Conservation (phyloP, 2,113 vertebrate species). For the Grammomys dolichurus region DNA sequence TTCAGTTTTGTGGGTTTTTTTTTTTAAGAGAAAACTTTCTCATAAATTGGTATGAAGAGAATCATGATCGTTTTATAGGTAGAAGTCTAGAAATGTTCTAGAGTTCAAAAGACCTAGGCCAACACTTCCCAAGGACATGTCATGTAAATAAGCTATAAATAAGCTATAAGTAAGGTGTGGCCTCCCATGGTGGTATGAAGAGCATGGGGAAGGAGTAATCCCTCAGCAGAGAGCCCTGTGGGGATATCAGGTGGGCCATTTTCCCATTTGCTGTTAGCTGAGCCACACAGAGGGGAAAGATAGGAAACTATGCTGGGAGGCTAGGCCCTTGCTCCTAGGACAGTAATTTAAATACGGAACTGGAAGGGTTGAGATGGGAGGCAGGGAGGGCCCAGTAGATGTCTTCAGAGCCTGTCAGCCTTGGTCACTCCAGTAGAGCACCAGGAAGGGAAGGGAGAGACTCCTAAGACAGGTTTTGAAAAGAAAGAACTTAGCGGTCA, state of each 20-base stretch:
- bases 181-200: no score
- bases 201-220: background rate
- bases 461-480: background rate
- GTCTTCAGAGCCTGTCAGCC: background rate
- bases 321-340: background rate
- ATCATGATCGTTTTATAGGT: background rate
- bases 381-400: background rate
- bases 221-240: background rate
- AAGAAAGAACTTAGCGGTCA: background rate
- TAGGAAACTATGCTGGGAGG: background rate
- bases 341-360: background rate
- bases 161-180: no score
- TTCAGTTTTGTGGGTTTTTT: conserved; percentile 32
- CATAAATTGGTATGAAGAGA: background rate
- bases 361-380: background rate
- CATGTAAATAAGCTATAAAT: background rate
- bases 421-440: background rate
- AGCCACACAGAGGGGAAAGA: background rate
- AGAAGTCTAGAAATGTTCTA: background rate
- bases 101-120: background rate
- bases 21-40: background rate
- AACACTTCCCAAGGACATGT: background rate
- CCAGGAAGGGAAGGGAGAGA: background rate
- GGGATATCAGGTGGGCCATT: background rate
- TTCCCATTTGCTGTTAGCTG: background rate